These are phyloP conservation scores for Eilema depressum DNA, from an alignment of 2,888 invertebrate species.

Conservation along the genomic window DNA sequence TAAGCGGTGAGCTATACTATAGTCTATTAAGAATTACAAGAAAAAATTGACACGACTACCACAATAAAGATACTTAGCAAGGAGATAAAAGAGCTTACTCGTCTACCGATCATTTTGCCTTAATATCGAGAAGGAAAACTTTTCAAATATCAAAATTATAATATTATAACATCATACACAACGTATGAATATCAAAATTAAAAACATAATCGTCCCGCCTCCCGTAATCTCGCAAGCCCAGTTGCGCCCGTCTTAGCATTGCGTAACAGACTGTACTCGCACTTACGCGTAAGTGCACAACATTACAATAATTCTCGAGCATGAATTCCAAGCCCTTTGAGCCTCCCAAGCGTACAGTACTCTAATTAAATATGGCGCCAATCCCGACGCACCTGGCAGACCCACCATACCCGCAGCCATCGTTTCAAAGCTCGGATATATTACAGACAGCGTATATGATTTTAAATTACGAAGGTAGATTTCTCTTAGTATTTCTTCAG, in stretches of 20 bases:
- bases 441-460: conserved; percentile 35
- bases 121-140: too few relatives aligned
- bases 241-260: conserved; percentile 36
- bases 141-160: too few relatives aligned
- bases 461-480: conserved; percentile 32
- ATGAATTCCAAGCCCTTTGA: conserved; percentile 50
- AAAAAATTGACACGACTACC: too few relatives aligned
- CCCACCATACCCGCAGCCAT: conserved; percentile 33
- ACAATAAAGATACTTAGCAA: too few relatives aligned
- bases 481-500: neutral
- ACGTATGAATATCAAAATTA: neutral
- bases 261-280: conserved; percentile 41
- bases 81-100: too few relatives aligned
- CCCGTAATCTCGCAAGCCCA: conserved; percentile 24
- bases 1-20: too few relatives aligned
- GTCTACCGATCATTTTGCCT: too few relatives aligned
- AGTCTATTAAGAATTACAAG: too few relatives aligned
- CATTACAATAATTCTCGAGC: conserved; percentile 50
- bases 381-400: conserved; percentile 48
- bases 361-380: conserved; percentile 56
- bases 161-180: neutral
- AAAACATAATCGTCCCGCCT: conserved; percentile 10
- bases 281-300: conserved; percentile 47
- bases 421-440: conserved; percentile 38
- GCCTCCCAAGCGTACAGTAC: conserved; percentile 48